Conservation (phyloP, 2,888 invertebrate species). For the Lycocerus yunnanus region DNA sequence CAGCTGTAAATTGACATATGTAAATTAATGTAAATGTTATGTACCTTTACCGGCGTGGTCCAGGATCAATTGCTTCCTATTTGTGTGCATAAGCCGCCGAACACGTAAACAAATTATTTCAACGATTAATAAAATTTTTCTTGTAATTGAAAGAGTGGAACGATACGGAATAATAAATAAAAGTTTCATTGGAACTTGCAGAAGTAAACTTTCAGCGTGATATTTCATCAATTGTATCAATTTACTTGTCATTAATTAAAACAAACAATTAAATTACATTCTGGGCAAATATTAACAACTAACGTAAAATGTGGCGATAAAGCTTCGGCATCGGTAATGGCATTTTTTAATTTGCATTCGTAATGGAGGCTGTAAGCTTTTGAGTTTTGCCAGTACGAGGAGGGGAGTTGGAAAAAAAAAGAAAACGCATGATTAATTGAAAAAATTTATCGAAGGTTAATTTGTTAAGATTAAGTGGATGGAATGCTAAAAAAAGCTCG, state of each 20-base stretch:
- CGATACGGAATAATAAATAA: not conserved
- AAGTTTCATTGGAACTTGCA: not conserved
- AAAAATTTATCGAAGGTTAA: not conserved
- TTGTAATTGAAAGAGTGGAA: not conserved
- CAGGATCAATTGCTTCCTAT: constrained; percentile 16
- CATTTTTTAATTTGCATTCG: not conserved
- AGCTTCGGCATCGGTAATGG: not conserved
- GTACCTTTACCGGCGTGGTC: constrained; percentile 7
- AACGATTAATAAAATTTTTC: not conserved
- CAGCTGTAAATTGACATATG: constrained; percentile 26
- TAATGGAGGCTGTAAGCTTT: not conserved
- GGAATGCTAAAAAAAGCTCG: not conserved
- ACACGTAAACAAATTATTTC: not conserved
- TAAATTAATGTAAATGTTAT: constrained; percentile 29
- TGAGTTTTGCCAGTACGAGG: too few relatives aligned
- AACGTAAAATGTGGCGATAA: not conserved
- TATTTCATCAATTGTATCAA: not conserved
- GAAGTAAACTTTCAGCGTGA: not conserved
- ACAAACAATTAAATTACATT: not conserved
- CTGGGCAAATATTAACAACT: not conserved
- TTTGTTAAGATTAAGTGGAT: not conserved
- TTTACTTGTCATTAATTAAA: not conserved
- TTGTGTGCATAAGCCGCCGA: not conserved
- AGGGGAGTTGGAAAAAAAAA: not conserved
- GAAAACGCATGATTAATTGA: not conserved